Conservation (phyloP, 2,888 invertebrate genomes). For the Apoda limacodes region DNA sequence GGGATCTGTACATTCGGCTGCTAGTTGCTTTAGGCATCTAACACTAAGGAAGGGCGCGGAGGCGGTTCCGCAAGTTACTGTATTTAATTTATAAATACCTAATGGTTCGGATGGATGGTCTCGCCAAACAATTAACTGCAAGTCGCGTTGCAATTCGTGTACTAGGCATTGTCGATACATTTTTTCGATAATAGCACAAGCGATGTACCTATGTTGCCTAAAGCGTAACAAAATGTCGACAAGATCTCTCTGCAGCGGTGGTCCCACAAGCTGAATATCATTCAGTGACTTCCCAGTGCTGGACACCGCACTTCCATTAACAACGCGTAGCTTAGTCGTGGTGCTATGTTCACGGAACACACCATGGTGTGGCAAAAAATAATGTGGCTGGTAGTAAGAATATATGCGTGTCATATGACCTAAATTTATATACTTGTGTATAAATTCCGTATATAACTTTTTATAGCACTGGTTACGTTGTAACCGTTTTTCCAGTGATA, state of each 20-base stretch:
- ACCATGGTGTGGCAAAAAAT: constrained; percentile 18
- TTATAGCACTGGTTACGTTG: constrained; percentile 4
- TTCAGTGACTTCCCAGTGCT: constrained; percentile 10
- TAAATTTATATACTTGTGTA: constrained; percentile 2
- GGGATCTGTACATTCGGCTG: too few species aligned
- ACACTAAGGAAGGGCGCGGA: too few species aligned
- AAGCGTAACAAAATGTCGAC: constrained; percentile 7
- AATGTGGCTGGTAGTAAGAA: constrained; percentile 5
- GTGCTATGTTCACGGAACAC: constrained; percentile 13
- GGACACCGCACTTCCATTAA: constrained; percentile 11
- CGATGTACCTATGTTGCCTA: constrained; percentile 8
- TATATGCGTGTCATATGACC: constrained; percentile 6
- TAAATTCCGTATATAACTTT: constrained; percentile 3
- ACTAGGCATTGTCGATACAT: constrained; percentile 12
- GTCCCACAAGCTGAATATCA: constrained; percentile 11
- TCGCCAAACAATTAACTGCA: constrained; percentile 14
- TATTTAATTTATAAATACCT: constrained; percentile 4
- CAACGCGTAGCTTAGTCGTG: constrained; percentile 16
- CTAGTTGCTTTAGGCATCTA: too few species aligned
- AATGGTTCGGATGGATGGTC: constrained; percentile 5
- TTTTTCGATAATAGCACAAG: constrained; percentile 10
- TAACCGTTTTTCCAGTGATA: constrained; percentile 6
- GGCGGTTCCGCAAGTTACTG: constrained; percentile 5
- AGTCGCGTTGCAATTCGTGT: constrained; percentile 5
- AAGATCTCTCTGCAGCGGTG: constrained; percentile 6